Base-by-base conservation (phyloP, 2,888 invertebrate genomes). In the Brachypterus glaber region DNA sequence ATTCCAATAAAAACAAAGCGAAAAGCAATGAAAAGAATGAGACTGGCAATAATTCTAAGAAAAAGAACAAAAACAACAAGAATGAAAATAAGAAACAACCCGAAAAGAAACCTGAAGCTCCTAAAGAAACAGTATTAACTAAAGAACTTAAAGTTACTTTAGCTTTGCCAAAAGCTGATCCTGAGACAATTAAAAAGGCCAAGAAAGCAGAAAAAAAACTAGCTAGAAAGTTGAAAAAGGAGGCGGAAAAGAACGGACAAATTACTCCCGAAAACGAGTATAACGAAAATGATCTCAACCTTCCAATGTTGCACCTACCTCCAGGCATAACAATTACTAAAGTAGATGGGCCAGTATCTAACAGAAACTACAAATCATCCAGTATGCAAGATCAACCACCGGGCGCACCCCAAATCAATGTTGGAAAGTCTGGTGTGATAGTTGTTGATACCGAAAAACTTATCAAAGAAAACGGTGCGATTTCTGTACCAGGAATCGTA, bases 391-490 rank as follows among this genome's bases (percentile, higher is more conserved):
- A 48, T 13, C 50, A 47, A 33, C 35, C 41, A 2, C 54, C 48
- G 25, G 46, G 46, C n/a, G 40, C 53, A 8, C 45, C 53, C n/a
- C 48, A 54, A 35, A 50, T 46, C 21, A 48, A 52, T 17, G 49
- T 52, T 16, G 64, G 62, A 35, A 69, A 69, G 45, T 71, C 72
- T 1, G 73, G 73, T 33, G 74, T 76, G 2, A 76, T 76, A 35
- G 74, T 76, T 0, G 76, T 76, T 1, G 75, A 75, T 48, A 76
- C 76, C 2, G 74, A 73, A 45, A 71, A 72, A 47, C 55, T 74
- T 33, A 72, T 72, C 38, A 69, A 72, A 38, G 54, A 60, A 36
- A 53, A 53, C 5, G 41, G 43, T 4, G 33, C 37, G 27, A 33
- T 26, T 7, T 17, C 8, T 14, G 9, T 17, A 38, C 4, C 27